phyloP scores from a whole-genome alignment of 53 echinoderm and acorn worm genomes.

The Stichopus horrens region DNA sequence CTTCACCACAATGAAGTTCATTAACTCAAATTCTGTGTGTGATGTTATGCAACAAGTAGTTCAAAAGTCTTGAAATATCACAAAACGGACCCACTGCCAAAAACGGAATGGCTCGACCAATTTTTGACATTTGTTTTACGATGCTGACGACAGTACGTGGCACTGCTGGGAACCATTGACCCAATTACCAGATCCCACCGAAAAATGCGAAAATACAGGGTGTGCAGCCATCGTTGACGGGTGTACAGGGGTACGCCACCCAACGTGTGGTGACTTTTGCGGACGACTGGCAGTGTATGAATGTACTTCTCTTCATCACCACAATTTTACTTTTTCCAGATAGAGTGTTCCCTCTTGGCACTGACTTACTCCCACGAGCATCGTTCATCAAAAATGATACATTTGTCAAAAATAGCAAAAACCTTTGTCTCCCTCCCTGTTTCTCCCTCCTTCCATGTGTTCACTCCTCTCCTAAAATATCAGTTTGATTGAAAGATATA shows the following conservation, averaged over 20 bases:
- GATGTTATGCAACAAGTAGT: too few relatives aligned
- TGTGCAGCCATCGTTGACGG: too few relatives aligned
- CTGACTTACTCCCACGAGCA: not conserved
- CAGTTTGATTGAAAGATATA: not conserved
- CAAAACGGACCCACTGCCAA: too few relatives aligned
- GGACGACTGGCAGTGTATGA: too few relatives aligned
- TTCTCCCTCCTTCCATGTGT: not conserved
- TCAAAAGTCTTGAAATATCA: too few relatives aligned
- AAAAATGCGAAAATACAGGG: not conserved
- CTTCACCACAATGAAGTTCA: too few relatives aligned
- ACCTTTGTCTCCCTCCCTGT: too few relatives aligned
- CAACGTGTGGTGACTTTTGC: too few relatives aligned
- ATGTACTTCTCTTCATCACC: too few relatives aligned
- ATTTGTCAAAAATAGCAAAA: not conserved
- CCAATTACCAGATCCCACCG: not conserved
- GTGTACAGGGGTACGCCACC: too few relatives aligned
- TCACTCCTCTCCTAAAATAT: not conserved
- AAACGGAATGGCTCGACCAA: not conserved
- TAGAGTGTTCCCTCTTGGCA: not conserved
- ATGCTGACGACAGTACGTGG: not conserved
- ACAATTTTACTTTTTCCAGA: too few relatives aligned
- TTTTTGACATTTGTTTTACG: slow-evolving; percentile 5
- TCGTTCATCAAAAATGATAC: not conserved
- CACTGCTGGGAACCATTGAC: slow-evolving; percentile 28
- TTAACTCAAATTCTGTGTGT: too few relatives aligned